Evolutionary conservation across 2,797 vertebrate species (phyloP), one percentile per base, ranked within the genome.

Genomic region (Xyrichtys novacula): DNA sequence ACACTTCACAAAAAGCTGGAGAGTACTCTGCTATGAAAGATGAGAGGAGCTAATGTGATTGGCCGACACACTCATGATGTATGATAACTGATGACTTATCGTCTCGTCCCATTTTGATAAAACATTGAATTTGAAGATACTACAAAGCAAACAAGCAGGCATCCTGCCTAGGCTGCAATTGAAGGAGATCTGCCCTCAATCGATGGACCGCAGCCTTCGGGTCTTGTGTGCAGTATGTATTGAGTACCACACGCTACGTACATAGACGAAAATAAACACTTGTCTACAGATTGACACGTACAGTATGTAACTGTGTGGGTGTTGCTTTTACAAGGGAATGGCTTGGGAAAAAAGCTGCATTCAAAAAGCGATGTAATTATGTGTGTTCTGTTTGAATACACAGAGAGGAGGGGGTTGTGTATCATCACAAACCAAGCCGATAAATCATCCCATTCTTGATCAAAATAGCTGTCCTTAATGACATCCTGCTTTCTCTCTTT

Each of bases 391-490:
- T 4, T 1, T 25, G 15, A 25, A 6, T 34, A 2, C 7, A 9
- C 16, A 3, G n/a, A n/a, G n/a, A n/a, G 4, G 7, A 3, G 15
- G 34, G 8, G 29, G 40, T 26, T 38, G 29, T 34, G 22, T 64
- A 25, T 58, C 3, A 53, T 67, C 28, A 49, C 29, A 22, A 17
- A 65, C 28, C 16, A 58, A 29, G 39, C 22, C 39, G 42, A 89
- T 85, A 65, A 58, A 66, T 78, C 42, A 56, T n/a, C 70, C 34
- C 61, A 63, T 69, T 73, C 4, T 74, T 65, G 62, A 76, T 83
- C 48, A 63, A 48, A 74, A 78, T 29, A 67, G 49, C 62, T 76
- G 50, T 67, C 80, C 52, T 75, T 70, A 83, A 86, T 82, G 60
- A 78, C 64, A 76, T 79, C 49, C 59, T 48, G 52, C 28, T 52